phyloP scores from a whole-genome alignment of 2,888 invertebrate species.

The Aleiodes leptofemur region DNA sequence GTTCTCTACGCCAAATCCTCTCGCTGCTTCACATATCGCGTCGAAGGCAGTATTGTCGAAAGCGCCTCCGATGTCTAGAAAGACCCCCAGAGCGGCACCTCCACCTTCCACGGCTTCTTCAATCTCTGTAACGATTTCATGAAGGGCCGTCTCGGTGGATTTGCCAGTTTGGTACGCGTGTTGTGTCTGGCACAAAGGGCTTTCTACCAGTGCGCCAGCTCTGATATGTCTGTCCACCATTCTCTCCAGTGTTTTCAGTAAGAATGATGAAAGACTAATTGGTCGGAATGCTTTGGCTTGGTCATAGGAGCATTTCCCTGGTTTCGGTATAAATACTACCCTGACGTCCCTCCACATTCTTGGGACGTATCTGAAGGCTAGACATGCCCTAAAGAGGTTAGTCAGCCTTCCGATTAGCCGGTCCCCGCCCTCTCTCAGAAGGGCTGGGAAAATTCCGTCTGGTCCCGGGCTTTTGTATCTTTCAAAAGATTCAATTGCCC shows the following conservation, averaged over 20 bases:
- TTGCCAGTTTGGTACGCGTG: slow-evolving; percentile 51
- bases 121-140: too few relatives aligned
- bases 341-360: slow-evolving; percentile 42
- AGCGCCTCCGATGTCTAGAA: slow-evolving; percentile 53
- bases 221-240: slow-evolving; percentile 56
- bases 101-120: slow-evolving; percentile 32
- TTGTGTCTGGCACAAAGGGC: slow-evolving; percentile 48
- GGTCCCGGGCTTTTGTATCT: slow-evolving; percentile 36
- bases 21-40: slow-evolving; percentile 36
- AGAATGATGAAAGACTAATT: slow-evolving; percentile 54
- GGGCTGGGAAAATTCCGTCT: slow-evolving; percentile 43
- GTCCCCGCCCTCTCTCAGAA: slow-evolving; percentile 26
- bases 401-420: neutral
- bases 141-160: too few relatives aligned
- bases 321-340: slow-evolving; percentile 54
- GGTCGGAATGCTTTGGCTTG: slow-evolving; percentile 47
- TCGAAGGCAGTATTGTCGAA: slow-evolving; percentile 49
- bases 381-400: slow-evolving; percentile 23
- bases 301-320: slow-evolving; percentile 46
- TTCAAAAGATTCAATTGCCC: slow-evolving; percentile 38
- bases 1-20: neutral
- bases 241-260: slow-evolving; percentile 57
- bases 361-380: slow-evolving; percentile 44
- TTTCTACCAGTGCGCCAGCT: slow-evolving; percentile 40
- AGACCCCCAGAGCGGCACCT: slow-evolving; percentile 39